Evolutionary conservation across 2,888 invertebrate genomes (phyloP).

Genomic region (Lasioglossum marginatum): DNA sequence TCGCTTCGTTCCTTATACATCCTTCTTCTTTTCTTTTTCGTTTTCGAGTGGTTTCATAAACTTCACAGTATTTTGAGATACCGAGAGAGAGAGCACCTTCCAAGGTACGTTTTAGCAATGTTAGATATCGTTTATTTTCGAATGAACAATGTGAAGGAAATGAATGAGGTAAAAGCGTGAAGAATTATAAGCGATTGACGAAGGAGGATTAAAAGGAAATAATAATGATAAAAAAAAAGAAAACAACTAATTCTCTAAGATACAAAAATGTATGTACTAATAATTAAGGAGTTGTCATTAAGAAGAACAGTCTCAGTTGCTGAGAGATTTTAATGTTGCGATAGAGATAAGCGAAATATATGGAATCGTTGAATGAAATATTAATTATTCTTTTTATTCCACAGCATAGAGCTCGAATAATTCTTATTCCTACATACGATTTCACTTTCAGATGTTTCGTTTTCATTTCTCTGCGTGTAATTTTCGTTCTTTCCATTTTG

Average conservation of each 20-base stretch:
- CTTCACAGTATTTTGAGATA: constrained; percentile 61
- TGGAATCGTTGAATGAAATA: constrained; percentile 32
- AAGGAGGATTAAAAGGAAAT: constrained; percentile 32
- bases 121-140: constrained; percentile 59
- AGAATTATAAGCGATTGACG: constrained; percentile 44
- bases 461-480: not conserved
- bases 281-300: constrained; percentile 39
- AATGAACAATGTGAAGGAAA: constrained; percentile 36
- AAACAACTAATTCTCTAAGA: constrained; percentile 33
- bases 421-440: constrained; percentile 37
- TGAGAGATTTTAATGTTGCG: constrained; percentile 48
- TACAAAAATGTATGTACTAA: constrained; percentile 39
- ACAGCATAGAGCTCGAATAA: constrained; percentile 2
- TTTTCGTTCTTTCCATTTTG: not conserved
- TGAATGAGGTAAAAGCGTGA: constrained; percentile 39
- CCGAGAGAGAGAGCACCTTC: constrained; percentile 52
- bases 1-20: constrained; percentile 22
- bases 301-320: constrained; percentile 54
- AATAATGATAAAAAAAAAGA: constrained; percentile 5
- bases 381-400: constrained; percentile 35
- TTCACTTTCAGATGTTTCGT: constrained; percentile 62
- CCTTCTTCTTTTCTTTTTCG: constrained; percentile 28
- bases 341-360: constrained; percentile 24
- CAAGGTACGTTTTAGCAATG: constrained; percentile 57
- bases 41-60: constrained; percentile 37